Evolutionary conservation across 1,140 invertebrate genomes (phyloP), one percentile per base, ranked within the genome.

Genomic region (Anagrus nilaparvatae): DNA sequence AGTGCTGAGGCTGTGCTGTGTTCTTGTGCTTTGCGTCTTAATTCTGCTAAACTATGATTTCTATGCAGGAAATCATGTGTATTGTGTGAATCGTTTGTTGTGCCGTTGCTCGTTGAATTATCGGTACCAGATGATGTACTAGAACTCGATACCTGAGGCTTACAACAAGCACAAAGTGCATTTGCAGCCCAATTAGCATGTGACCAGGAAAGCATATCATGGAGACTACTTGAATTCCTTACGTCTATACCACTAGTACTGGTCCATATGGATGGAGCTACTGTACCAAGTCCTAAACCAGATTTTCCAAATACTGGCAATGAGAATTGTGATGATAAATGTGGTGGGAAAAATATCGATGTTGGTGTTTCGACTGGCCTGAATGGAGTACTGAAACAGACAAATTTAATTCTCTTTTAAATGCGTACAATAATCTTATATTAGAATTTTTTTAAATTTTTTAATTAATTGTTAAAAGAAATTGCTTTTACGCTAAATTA

Each of bases 21-120:
- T 57, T 92, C 89, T 59, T 91, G 86, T 0, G 88, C 88, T 61
- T 92, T 92, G 18, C 88, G 74, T 10, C 88, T 71, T 7, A 92
- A 67, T 54, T 92, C 87, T 1, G 87, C 87, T 13, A 92, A 82
- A 60, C 84, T 88, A 43, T 80, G 81, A n/a, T 78, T 82, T 20
- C 66, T 54, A 35, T 63, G 63, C 5, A 65, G 56, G n/a, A n/a
- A n/a, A n/a, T n/a, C n/a, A n/a, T n/a, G n/a, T n/a, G n/a, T n/a
- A n/a, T n/a, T n/a, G n/a, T n/a, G n/a, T n/a, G n/a, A n/a, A n/a
- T n/a, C n/a, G n/a, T n/a, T n/a, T n/a, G n/a, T n/a, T n/a, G n/a
- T n/a, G 46, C 40, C 84, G 69, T 46, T 76, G 71, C 61, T 78
- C 1, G 53, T 55, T 63, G 60, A 58, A n/a, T 61, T 63, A 45